Evolutionary conservation across 1,140 invertebrate genomes (phyloP), one percentile per base, ranked within the genome.

Genomic region (Ips typographus): DNA sequence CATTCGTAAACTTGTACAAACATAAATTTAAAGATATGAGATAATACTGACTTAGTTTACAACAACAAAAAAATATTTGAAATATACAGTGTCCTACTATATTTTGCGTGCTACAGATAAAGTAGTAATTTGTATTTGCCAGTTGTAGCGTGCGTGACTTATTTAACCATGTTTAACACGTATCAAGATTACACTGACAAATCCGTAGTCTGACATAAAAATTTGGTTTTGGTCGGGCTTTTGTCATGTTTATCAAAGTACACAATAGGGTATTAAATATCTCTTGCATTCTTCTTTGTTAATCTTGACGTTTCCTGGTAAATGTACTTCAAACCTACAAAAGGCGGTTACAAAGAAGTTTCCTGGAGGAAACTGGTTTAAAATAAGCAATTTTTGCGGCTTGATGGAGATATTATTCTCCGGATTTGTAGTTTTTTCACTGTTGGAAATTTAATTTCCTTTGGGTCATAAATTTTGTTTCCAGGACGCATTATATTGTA

Each of bases 321-420:
- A 49, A 49, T 49, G 44, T 22, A 49, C 44, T 49, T 2, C 7
- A 8, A 49, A 49, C 7, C 22, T 49, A 49, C 44, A 49, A 49
- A 8, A 22, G 22, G 44, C 22, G 44, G 22, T 49, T 49, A 49
- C 44, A 49, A 49, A 49, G 44, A 49, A 49, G 44, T 49, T 49
- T 49, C 44, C 44, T 49, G 7, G 3, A 49, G 44, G 22, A 49
- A 49, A 2, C 44, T 49, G 44, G 44, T 22, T 49, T 49, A 49
- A 22, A 49, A 49, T 49, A 49, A 22, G 44, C 22, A 49, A 49
- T 2, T 49, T 49, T 49, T 22, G 22, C 44, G 44, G 44, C 44
- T 49, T 49, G 44, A 49, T 49, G 44, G 44, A 49, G 44, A 22
- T 49, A 49, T 49, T 49, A 49, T 49, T 49, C 44, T 49, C 44